phyloP scores from a whole-genome alignment of 2,888 invertebrate genomes.

The Caenorhabditis sp. region DNA sequence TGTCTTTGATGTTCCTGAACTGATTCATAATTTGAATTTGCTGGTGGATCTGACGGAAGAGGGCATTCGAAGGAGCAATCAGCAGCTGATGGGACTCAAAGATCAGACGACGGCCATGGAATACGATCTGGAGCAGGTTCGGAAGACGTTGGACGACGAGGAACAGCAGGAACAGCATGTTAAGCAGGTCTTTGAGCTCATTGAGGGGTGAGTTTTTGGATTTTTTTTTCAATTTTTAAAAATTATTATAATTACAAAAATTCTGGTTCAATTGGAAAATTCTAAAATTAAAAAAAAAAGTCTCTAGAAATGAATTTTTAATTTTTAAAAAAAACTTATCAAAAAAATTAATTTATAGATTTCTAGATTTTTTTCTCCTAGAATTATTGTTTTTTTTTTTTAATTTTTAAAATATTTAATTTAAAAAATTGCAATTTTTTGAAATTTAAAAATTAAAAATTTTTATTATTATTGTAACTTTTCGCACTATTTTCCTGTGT shows the following conservation, averaged over 20 bases:
- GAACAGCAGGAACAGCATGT: constrained; percentile 88
- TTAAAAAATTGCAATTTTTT: too few species aligned
- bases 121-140: constrained; percentile 89
- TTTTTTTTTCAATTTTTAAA: not conserved
- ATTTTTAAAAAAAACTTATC: too few species aligned
- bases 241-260: too few species aligned
- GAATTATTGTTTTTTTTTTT: too few species aligned
- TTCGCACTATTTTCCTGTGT: constrained; percentile 26
- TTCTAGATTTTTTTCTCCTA: too few species aligned
- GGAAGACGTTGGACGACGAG: constrained; percentile 88
- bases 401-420: too few species aligned
- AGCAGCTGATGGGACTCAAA: constrained; percentile 89
- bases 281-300: too few species aligned
- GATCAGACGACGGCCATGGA: constrained; percentile 90
- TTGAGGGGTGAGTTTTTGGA: constrained; percentile 51
- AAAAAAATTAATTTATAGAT: too few species aligned
- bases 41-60: constrained; percentile 95
- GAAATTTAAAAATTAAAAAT: too few species aligned
- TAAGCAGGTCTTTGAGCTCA: constrained; percentile 65
- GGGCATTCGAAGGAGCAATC: constrained; percentile 92
- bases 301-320: too few species aligned
- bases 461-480: too few species aligned
- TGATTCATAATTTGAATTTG: constrained; percentile 93
- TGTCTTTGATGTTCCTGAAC: constrained; percentile 89
- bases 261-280: too few species aligned